Evolutionary conservation across 2,797 vertebrate genomes (phyloP).

Genomic region (Phalanger gymnotis): DNA sequence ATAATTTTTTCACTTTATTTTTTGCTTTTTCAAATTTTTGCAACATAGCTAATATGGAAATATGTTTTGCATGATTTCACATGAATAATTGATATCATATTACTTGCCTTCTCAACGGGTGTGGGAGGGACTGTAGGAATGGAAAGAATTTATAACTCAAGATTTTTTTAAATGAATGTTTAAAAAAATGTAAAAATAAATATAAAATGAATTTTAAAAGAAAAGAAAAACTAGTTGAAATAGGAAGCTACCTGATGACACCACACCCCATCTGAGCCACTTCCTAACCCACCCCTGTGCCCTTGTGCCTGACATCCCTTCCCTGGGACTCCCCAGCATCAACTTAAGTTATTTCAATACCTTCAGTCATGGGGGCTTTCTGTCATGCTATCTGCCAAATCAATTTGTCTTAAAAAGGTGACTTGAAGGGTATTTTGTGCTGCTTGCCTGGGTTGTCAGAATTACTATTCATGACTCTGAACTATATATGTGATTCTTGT

Average conservation of each 20-base stretch:
- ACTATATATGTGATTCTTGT: background rate
- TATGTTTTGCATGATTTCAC: background rate
- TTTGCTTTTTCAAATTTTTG: background rate
- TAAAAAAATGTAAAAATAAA: background rate
- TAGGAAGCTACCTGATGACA: background rate
- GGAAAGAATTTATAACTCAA: background rate
- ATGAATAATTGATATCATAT: background rate
- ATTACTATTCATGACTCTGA: background rate
- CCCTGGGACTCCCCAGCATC: background rate
- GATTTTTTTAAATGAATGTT: background rate
- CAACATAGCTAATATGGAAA: background rate
- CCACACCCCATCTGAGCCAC: background rate
- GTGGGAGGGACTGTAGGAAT: background rate
- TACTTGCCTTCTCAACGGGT: background rate
- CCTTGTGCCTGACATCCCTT: background rate
- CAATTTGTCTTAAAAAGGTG: background rate
- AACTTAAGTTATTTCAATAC: background rate
- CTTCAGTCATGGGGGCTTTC: background rate
- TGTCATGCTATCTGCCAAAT: background rate
- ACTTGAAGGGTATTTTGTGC: background rate
- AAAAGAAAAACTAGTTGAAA: background rate
- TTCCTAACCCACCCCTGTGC: background rate
- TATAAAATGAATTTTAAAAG: background rate
- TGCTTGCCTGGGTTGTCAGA: background rate
- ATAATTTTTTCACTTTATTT: background rate